Base-by-base conservation (phyloP, 2,113 vertebrate genomes). In the Macroglossus sobrinus region DNA sequence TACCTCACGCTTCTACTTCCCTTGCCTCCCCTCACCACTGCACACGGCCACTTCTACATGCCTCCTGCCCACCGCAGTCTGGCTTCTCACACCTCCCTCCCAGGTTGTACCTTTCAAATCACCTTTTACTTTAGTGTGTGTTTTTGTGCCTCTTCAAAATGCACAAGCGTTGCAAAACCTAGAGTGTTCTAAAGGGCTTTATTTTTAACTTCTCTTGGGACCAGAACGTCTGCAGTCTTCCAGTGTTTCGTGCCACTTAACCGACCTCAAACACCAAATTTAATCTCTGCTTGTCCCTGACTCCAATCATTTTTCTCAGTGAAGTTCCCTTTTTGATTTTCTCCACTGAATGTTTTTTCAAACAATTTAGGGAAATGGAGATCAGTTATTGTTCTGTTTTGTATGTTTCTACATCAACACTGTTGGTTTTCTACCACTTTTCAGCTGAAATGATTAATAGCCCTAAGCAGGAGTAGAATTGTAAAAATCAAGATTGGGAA, bases 401-500 rank as follows among this genome's bases (percentile, higher is more conserved):
- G 35, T 88, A 43, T 57, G 91, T 82, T 72, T 86, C 53, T 59
- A 28, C 71, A 66, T 71, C 45, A 38, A 33, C 30, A 57, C 13
- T 16, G 1, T 50, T n/a, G 22, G 26, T 75, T 93, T 91, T 72
- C 78, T 93, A n/a, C 43, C 55, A 28, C 10, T 91, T 91, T 43
- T 71, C 72, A 74, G 0, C 16, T 55, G 40, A 30, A 90, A 72
- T 69, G 40, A 10, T 69, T 69, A 74, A 68, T 28, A 64, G 40
- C 22, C n/a, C 61, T 89, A 38, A 92, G n/a, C 43, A 80, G 35
- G 53, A 59, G 19, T 35, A 2, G 19, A 78, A 82, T 26, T 68
- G 53, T 93, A 57, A 93, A 79, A 92, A 68, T 80, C 61, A 59
- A 92, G 71, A 26, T n/a, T 64, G n/a, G 26, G 53, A 80, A 80